Base-by-base conservation (phyloP, 2,797 vertebrate genomes). In the Smutsia gigantea region DNA sequence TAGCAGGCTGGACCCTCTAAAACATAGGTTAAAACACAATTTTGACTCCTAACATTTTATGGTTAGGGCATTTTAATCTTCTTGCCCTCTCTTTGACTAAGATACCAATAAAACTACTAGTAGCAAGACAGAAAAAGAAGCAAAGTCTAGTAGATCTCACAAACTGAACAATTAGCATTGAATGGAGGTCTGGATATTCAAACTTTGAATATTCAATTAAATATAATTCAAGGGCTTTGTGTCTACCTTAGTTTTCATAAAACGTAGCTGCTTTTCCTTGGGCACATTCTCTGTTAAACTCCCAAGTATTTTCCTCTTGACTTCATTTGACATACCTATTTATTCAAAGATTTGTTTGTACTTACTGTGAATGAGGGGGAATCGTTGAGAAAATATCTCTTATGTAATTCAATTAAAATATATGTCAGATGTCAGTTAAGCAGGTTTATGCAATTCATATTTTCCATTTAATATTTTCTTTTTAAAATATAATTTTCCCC, bases 121-220 rank as follows among this genome's bases (percentile, higher is more conserved):
- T 1, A 66, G 37, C 4, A 57, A 63, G 18, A 84, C 10, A 19
- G 8, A 42, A 69, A 25, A 34, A 63, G 3, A 53, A 64, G 59
- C 34, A 13, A 85, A 79, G 21, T 15, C 3, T 49, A 88, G 71
- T 87, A 31, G 55, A 79, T 49, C 63, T 19, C 13, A 88, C n/a
- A 77, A 53, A 63, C 42, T 64, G 63, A 94, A 89, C 29, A 88
- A 37, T 31, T 39, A 59, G 27, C n/a, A 78, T 4, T 8, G 57
- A 55, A 66, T 27, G 39, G 63, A 29, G 78, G 4, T 81, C 3
- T 53, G 46, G 46, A 51, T 23, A 71, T 53, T 75, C 21, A 39
- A 34, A 88, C 53, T 93, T 64, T 75, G 77, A 94, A 85, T 49
- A 75, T 51, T 79, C 29, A 49, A 85, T 78, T 77, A 75, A 66